Conservation (phyloP, 2,888 invertebrate species). For the Euplagia quadripunctaria region DNA sequence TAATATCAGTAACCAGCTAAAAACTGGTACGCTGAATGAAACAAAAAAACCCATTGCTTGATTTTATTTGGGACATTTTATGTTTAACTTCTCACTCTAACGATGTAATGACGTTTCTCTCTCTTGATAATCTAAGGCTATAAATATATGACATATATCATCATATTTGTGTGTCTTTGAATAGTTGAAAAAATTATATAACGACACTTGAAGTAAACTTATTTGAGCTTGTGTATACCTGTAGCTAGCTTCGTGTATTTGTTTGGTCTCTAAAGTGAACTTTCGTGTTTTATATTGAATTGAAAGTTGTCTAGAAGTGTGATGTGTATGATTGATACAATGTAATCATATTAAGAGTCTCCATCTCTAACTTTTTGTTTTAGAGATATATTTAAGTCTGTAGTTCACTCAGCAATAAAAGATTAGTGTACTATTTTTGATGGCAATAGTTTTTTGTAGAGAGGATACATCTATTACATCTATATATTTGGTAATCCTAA, state of each 20-base stretch:
- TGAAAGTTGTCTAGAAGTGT: neutral
- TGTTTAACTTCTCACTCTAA: too few species aligned
- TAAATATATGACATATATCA: neutral
- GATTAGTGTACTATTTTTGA: neutral
- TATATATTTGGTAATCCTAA: too few species aligned
- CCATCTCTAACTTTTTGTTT: neutral
- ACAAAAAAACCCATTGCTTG: too few species aligned
- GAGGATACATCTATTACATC: too few species aligned
- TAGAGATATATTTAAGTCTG: neutral
- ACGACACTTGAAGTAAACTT: constrained; percentile 4
- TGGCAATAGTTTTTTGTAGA: neutral
- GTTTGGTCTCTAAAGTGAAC: neutral
- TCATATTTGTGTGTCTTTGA: neutral
- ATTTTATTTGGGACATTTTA: too few species aligned
- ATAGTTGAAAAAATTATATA: neutral
- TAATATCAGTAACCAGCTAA: too few species aligned
- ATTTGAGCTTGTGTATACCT: neutral
- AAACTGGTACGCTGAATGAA: too few species aligned
- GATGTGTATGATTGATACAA: neutral
- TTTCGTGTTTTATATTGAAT: neutral
- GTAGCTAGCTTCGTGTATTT: neutral
- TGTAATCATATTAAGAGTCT: neutral
- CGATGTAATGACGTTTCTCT: too few species aligned
- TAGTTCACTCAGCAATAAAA: neutral
- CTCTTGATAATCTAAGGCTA: too few species aligned